These are phyloP conservation scores for Oxyruncus cristatus DNA, from an alignment of 2,113 vertebrate genomes.

Conservation along the genomic window DNA sequence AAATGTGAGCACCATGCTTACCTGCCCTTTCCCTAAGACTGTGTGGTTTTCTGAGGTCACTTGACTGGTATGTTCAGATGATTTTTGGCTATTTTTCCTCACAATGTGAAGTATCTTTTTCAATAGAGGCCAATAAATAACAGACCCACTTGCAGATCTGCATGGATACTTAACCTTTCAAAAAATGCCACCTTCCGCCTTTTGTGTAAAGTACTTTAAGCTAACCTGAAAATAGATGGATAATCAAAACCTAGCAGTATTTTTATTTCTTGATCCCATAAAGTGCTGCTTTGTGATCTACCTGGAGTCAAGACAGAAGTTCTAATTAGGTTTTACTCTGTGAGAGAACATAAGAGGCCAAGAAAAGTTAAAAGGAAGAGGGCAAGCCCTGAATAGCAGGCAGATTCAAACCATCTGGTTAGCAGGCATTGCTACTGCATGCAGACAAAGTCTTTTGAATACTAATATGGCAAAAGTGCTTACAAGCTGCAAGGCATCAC, in stretches of 20 bases:
- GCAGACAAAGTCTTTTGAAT: not conserved
- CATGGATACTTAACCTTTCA: not conserved
- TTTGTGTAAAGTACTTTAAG: not conserved
- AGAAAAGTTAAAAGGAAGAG: not conserved
- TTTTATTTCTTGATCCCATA: not conserved
- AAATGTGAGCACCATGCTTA: not conserved
- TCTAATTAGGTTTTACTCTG: not conserved
- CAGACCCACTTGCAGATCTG: not conserved
- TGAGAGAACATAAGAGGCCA: not conserved
- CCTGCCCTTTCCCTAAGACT: not conserved
- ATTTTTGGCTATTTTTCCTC: not conserved
- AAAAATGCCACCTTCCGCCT: not conserved
- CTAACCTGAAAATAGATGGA: not conserved
- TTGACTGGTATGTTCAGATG: not conserved
- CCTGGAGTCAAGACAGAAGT: not conserved
- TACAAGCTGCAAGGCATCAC: not conserved
- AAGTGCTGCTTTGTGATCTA: not conserved
- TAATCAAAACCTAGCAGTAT: not conserved
- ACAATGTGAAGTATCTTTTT: not conserved
- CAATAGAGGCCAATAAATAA: not conserved
- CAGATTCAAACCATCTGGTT: not conserved
- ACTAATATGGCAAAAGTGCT: not conserved
- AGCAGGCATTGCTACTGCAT: not conserved
- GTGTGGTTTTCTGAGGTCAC: not conserved
- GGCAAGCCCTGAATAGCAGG: not conserved